These are phyloP conservation scores for Anoncus sp. DNA, from an alignment of 2,888 invertebrate species.

Conservation along the genomic window DNA sequence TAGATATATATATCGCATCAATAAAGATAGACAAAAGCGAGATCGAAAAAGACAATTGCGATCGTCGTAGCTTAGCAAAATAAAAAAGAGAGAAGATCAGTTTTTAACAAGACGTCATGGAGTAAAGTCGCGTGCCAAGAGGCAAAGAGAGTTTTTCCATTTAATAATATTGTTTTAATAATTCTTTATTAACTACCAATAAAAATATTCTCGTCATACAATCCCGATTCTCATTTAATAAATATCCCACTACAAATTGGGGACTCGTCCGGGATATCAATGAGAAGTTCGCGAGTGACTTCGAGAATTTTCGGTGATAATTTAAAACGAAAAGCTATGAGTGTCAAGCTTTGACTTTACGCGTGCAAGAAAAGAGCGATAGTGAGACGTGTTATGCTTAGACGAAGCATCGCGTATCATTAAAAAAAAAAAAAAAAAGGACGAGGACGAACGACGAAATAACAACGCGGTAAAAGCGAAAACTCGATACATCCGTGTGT, in stretches of 20 bases:
- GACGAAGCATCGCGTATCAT: conserved; percentile 1
- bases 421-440: neutral
- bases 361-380: neutral
- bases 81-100: too few species aligned
- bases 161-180: too few species aligned
- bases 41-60: too few species aligned
- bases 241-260: conserved; percentile 13
- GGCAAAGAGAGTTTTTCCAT: too few species aligned
- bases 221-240: conserved; percentile 4
- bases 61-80: too few species aligned
- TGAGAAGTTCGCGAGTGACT: conserved; percentile 9
- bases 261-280: conserved; percentile 7
- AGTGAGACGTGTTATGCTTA: conserved; percentile 6
- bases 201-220: conserved; percentile 5
- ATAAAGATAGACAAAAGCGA: too few species aligned
- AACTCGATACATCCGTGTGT: conserved; percentile 12
- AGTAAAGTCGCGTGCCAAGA: too few species aligned
- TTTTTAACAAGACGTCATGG: too few species aligned
- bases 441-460: conserved; percentile 7
- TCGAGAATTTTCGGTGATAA: neutral
- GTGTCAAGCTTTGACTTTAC: conserved; percentile 3
- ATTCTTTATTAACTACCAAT: too few species aligned
- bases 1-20: too few species aligned
- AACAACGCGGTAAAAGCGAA: neutral
- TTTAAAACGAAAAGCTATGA: neutral